Conservation (phyloP, 2,113 vertebrate genomes). For the Forbesichthys papilliferus region DNA sequence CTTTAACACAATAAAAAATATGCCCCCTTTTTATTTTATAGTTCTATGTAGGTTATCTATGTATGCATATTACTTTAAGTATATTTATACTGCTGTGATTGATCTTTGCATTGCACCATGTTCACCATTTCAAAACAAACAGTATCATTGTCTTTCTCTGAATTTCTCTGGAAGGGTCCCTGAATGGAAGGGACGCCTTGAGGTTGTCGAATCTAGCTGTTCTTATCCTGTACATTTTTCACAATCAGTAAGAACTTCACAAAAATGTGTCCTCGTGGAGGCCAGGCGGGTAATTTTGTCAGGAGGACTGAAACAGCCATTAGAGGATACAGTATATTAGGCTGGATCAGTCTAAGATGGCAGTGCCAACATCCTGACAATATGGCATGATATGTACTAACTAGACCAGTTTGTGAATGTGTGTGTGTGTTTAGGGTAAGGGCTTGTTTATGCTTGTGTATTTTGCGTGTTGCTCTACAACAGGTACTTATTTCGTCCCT, state of each 20-base stretch:
- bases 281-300: background rate
- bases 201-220: slow-evolving; percentile 9
- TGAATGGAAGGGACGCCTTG: slow-evolving; percentile 36
- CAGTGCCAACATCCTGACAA: slow-evolving; percentile 19
- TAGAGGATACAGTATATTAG: slow-evolving; percentile 17
- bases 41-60: background rate
- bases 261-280: background rate
- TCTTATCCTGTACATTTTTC: too few species aligned
- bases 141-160: background rate
- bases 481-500: background rate
- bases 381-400: too few species aligned
- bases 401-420: background rate
- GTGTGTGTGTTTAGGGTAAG: slow-evolving; percentile 9
- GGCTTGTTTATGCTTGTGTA: background rate
- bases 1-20: background rate
- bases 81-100: slow-evolving; percentile 17
- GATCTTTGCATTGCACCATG: slow-evolving; percentile 33
- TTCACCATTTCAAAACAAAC: slow-evolving; percentile 18
- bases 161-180: too few species aligned
- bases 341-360: slow-evolving; percentile 12
- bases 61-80: slow-evolving; percentile 14
- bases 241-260: too few species aligned
- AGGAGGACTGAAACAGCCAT: background rate
- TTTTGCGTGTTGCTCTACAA: background rate
- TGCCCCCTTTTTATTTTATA: background rate